phyloP scores from a whole-genome alignment of 1,140 invertebrate genomes.

The Bathynomus jamesi region DNA sequence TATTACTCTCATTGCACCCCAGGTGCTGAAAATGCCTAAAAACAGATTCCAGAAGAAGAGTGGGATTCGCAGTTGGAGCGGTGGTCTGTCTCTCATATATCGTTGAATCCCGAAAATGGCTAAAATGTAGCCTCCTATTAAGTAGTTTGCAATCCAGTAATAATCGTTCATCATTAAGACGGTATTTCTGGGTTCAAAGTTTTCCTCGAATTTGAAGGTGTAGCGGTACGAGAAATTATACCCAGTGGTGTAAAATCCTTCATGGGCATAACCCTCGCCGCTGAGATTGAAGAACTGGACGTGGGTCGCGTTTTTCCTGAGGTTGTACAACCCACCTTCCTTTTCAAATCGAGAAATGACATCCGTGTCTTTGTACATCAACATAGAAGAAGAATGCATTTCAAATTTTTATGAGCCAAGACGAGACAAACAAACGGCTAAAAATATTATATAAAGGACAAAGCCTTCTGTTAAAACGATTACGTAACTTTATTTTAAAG shows the following conservation, averaged over 20 bases:
- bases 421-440: too few species aligned
- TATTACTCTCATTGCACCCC: slow-evolving; percentile 2
- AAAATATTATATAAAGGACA: too few species aligned
- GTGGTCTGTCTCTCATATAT: slow-evolving; percentile 5
- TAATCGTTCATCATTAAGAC: slow-evolving; percentile 8
- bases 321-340: slow-evolving; percentile 5
- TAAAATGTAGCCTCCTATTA: slow-evolving; percentile 7
- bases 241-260: slow-evolving; percentile 11
- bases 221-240: slow-evolving; percentile 11
- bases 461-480: too few species aligned
- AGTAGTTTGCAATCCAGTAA: slow-evolving; percentile 10
- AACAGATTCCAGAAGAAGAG: slow-evolving; percentile 12
- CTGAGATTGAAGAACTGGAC: slow-evolving; percentile 12
- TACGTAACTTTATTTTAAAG: too few species aligned
- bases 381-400: too few species aligned
- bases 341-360: slow-evolving; percentile 7
- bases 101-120: slow-evolving; percentile 9
- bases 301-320: slow-evolving; percentile 1
- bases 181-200: slow-evolving; percentile 10
- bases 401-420: too few species aligned
- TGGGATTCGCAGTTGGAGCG: slow-evolving; percentile 2
- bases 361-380: not conserved
- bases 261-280: not conserved
- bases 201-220: slow-evolving; percentile 11
- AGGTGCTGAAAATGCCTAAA: slow-evolving; percentile 7